Evolutionary conservation across 37 sponge, comb jelly and placozoan genomes (phyloP).

Genomic region (Chondrilla cf. caribensis): DNA sequence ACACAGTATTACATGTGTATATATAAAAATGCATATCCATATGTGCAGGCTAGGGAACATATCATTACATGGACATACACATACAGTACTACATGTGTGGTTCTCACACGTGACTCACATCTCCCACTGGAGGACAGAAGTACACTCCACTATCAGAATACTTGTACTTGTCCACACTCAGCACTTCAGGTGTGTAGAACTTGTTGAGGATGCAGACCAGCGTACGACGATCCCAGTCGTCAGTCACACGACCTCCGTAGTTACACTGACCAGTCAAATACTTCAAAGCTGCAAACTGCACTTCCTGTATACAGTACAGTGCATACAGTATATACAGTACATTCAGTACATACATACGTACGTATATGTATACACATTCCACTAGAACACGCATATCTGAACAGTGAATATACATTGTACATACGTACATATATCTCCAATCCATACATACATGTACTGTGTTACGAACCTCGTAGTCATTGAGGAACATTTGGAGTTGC

Average conservation of each 20-base stretch:
- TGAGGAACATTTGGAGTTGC: conserved; percentile 97
- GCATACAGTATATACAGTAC: too few species aligned
- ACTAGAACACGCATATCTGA: too few species aligned
- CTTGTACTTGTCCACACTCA: conserved; percentile 56
- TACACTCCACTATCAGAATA: conserved; percentile 93
- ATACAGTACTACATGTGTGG: not conserved
- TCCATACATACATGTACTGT: not conserved
- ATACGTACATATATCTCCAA: not conserved
- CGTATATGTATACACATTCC: not conserved
- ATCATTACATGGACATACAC: too few species aligned
- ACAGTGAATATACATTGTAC: not conserved
- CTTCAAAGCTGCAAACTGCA: conserved; percentile 90
- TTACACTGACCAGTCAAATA: conserved; percentile 99
- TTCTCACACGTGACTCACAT: conserved; percentile 53
- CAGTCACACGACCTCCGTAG: conserved; percentile 99
- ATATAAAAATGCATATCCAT: too few species aligned
- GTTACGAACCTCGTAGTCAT: conserved; percentile 89
- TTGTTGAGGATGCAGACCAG: conserved; percentile 94
- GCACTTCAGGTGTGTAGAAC: conserved; percentile 85
- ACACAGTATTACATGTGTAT: too few species aligned
- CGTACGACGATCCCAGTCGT: conserved; percentile 95
- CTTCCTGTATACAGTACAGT: conserved; percentile 53
- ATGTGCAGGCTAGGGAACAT: too few species aligned
- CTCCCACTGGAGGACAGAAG: conserved; percentile 86
- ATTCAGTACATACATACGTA: not conserved